Evolutionary conservation across 2,797 vertebrate genomes (phyloP), one percentile per base, ranked within the genome.

Genomic region (Enteromius treurensis): DNA sequence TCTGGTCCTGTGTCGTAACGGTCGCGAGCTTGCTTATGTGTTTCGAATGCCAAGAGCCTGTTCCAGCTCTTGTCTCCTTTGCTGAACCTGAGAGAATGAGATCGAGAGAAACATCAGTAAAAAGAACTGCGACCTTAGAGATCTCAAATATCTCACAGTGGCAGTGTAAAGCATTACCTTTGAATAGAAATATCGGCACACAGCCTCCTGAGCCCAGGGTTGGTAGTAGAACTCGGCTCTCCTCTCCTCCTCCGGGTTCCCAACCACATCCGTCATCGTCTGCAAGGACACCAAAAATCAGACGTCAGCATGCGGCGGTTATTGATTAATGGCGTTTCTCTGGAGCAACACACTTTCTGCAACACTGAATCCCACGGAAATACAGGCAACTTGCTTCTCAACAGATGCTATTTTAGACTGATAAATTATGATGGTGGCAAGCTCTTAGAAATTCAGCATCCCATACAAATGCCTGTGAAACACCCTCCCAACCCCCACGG

Each of bases 161-260:
- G n/a, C 23, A 23, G 9, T 5, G 1, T 77, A 45, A 45, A n/a
- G 4, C 1, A 32, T 88, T 90, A 99, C 98, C 96, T 99, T 99
- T 81, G 98, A 99, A 93, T 98, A 99, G 93, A 99, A 99, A 92
- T 99, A 99, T 86, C 98, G 95, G 91, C 97, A 99, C 75, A 99
- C 98, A 0, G 98, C 98, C 89, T 99, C 98, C 92, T 99, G 98
- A 80, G 98, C 98, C 98, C 98, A 99, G 0, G 98, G 98, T 92
- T 99, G 98, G 94, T 97, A 99, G 93, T 99, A 99, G 91, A 99
- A 99, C 93, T 99, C 98, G 0, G 98, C 98, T 90, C 97, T 93
- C 8, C 98, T 95, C 86, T 99, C 98, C 88, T 99, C 98, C 89
- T 99, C 98, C 0, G 97, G 98, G 93, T 99, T 99, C 88, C 96